Evolutionary conservation across 2,888 invertebrate genomes (phyloP).

Genomic region (Eilema griseolum): DNA sequence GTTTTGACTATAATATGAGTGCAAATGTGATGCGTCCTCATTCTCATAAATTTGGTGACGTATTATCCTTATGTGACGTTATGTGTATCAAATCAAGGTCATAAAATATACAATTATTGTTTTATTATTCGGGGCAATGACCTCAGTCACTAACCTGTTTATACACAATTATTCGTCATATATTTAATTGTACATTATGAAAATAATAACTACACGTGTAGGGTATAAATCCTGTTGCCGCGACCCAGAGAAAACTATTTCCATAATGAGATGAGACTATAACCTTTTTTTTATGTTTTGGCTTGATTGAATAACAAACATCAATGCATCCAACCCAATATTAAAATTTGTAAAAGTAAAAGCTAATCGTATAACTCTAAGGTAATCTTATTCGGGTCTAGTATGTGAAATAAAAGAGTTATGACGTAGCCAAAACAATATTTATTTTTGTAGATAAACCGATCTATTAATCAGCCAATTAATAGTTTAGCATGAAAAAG

Average conservation of each 20-base stretch:
- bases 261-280: background rate
- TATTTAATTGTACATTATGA: background rate
- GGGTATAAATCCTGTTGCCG: too few species aligned
- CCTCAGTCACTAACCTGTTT: background rate
- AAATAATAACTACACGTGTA: background rate
- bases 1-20: slow-evolving; percentile 40
- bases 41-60: slow-evolving; percentile 1
- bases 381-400: too few species aligned
- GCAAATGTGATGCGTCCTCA: background rate
- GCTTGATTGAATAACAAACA: too few species aligned
- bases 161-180: background rate
- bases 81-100: slow-evolving; percentile 1
- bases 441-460: background rate
- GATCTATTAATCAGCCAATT: slow-evolving; percentile 2
- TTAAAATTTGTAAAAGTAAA: background rate
- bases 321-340: background rate
- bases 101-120: background rate
- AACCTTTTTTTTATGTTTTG: too few species aligned
- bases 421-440: background rate
- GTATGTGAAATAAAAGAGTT: background rate
- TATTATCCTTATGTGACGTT: slow-evolving; percentile 1
- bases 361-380: too few species aligned
- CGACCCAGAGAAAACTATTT: background rate
- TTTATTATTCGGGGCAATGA: background rate
- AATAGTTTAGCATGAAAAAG: slow-evolving; percentile 19